phyloP scores from a whole-genome alignment of 2,113 vertebrate species.

The Rhombomys opimus region DNA sequence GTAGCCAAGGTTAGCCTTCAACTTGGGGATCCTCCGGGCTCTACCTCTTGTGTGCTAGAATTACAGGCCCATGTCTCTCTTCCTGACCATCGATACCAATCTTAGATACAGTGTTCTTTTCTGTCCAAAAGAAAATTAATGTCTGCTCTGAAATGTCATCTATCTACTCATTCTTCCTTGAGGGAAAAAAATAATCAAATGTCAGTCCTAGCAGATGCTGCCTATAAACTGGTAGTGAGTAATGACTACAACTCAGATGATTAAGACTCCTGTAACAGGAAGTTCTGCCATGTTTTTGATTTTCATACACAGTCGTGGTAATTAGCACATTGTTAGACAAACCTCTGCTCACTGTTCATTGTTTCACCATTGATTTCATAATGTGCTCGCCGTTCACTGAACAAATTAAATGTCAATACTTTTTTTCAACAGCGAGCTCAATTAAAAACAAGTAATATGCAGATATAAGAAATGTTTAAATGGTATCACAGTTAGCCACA shows the following conservation, averaged over 20 bases:
- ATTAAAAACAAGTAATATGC: conserved; percentile 71
- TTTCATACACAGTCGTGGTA: conserved; percentile 86
- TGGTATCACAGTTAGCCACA: conserved; percentile 79
- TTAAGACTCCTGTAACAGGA: conserved; percentile 85
- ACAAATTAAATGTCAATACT: conserved; percentile 81
- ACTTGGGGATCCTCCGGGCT: background rate
- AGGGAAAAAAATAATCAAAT: conserved; percentile 67
- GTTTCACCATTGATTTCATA: conserved; percentile 82
- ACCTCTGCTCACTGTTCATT: conserved; percentile 85
- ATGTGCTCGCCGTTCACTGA: conserved; percentile 88
- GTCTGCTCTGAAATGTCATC: conserved; percentile 82
- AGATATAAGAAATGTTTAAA: conserved; percentile 79
- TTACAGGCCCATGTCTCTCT: background rate
- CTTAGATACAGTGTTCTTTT: conserved; percentile 80
- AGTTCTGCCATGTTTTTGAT: conserved; percentile 84
- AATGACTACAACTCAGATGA: conserved; percentile 83
- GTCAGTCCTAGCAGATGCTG: conserved; percentile 85
- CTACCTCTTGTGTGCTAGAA: background rate
- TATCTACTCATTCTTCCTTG: conserved; percentile 80
- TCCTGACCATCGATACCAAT: conserved; percentile 78
- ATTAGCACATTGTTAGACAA: conserved; percentile 84
- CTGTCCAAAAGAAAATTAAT: conserved; percentile 81
- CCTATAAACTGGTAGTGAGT: conserved; percentile 85
- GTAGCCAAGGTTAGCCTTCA: background rate
- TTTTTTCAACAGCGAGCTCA: conserved; percentile 79